These are phyloP conservation scores for Ctenochaetus hawaiiensis DNA, from an alignment of 2,797 vertebrate genomes.

Conservation along the genomic window DNA sequence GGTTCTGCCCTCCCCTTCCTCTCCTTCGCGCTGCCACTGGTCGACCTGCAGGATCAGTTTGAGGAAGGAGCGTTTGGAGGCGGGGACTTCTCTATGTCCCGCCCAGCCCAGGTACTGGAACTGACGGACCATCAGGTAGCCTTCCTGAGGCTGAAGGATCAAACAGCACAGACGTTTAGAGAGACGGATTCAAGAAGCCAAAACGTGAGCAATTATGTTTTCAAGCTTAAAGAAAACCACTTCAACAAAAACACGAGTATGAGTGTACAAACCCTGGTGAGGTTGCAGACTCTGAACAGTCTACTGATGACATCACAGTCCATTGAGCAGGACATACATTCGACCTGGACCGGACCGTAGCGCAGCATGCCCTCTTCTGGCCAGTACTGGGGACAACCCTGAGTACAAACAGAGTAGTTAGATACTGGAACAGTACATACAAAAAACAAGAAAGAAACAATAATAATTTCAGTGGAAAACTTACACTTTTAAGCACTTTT, in stretches of 20 bases:
- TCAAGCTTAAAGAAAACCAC: neutral
- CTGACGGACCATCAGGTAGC: constrained; percentile 98
- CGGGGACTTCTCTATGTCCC: constrained; percentile 94
- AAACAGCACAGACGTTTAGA: neutral
- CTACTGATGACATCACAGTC: constrained; percentile 97
- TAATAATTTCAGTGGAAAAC: too few relatives aligned
- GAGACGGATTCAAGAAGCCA: neutral
- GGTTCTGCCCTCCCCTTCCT: constrained; percentile 96
- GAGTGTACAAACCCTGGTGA: constrained; percentile 91
- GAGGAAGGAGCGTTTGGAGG: constrained; percentile 97
- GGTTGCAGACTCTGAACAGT: constrained; percentile 99
- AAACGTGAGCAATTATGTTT: too few relatives aligned
- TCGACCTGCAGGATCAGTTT: constrained; percentile 98
- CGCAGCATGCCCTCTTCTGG: constrained; percentile 96
- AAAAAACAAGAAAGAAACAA: too few relatives aligned
- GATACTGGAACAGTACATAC: neutral
- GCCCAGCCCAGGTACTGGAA: constrained; percentile 99
- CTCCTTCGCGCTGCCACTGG: constrained; percentile 99
- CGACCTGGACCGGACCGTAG: constrained; percentile 97
- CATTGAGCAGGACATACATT: constrained; percentile 98
- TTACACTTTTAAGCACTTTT: too few relatives aligned
- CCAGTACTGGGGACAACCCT: constrained; percentile 99
- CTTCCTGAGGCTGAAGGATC: constrained; percentile 92
- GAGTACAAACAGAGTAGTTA: constrained; percentile 24
- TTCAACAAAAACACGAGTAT: neutral